These are phyloP conservation scores for Eupithecia pulchellata DNA, from an alignment of 2,888 invertebrate genomes.

Conservation along the genomic window DNA sequence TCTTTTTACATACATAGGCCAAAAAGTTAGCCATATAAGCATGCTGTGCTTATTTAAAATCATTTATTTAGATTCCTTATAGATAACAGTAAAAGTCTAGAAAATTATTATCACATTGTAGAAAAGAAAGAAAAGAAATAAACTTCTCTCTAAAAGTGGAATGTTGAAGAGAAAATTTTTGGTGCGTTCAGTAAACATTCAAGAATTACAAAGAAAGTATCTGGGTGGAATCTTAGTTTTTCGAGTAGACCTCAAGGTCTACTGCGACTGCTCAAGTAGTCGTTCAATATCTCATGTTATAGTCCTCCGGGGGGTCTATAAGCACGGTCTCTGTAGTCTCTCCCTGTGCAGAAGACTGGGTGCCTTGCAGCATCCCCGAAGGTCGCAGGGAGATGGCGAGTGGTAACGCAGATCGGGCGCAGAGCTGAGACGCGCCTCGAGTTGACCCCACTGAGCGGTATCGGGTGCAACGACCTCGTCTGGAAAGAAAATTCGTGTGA, in stretches of 20 bases:
- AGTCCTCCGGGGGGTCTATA: conserved; percentile 37
- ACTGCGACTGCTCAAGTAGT: too few species aligned
- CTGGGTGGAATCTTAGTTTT: not conserved
- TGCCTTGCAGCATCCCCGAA: conserved; percentile 73
- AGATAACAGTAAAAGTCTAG: not conserved
- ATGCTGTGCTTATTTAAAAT: not conserved
- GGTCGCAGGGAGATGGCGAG: conserved; percentile 91
- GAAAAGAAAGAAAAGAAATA: not conserved
- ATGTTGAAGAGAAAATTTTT: not conserved
- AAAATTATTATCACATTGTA: not conserved
- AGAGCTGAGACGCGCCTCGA: conserved; percentile 89
- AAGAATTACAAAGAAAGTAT: not conserved
- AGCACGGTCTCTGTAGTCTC: conserved; percentile 42
- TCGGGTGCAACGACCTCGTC: conserved; percentile 89
- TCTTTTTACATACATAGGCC: not conserved
- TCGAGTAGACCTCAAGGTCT: not conserved
- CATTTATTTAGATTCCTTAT: not conserved
- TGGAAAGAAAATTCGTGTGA: conserved; percentile 63
- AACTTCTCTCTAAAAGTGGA: not conserved
- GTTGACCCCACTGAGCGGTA: conserved; percentile 90
- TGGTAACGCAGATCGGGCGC: conserved; percentile 90
- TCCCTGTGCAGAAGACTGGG: conserved; percentile 57
- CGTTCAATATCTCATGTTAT: conserved; percentile 43
- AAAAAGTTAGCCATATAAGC: not conserved
- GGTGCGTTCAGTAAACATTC: not conserved